Evolutionary conservation across 2,113 vertebrate species (phyloP), one percentile per base, ranked within the genome.

Genomic region (Heptranchias perlo): DNA sequence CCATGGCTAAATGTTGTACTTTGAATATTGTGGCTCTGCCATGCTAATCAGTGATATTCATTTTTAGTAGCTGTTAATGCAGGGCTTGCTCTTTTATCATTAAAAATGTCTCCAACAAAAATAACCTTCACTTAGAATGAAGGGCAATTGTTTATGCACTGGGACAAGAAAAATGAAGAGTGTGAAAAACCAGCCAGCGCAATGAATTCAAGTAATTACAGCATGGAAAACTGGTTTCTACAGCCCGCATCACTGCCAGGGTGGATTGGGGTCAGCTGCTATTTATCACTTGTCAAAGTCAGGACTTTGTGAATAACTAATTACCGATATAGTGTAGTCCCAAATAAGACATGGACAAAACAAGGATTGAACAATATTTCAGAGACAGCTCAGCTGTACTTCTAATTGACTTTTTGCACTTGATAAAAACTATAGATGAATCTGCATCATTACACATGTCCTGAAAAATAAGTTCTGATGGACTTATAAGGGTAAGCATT

Each of bases 171-270:
- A 69, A 95, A 93, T 69, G 64, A 95, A 95, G 25, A 95, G 65
- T 18, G 94, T 95, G 94, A 95, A 69, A 73, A 94, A 47, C 92
- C 18, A 52, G 44, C 25, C 44, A 52, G 18, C 52, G 93, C 8
- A 95, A 3, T 69, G 93, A 94, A 64, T 64, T 94, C 91, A 94
- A 64, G 18, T 64, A 94, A 94, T 94, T 73, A 76, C 76, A 16
- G 62, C 64, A 96, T 84, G 87, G 84, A 89, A 96, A 96, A 96
- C 96, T 97, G 96, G 96, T 96, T 61, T 96, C 87, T 96, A 91
- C 84, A 58, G 69, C 31, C 13, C 58, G 95, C 73, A 96, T 58
- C 44, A 28, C 23, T 65, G 49, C 73, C 28, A 95, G 96, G 96
- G 94, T n/a, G 44, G 69, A 65, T 52, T 49, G 96, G 28, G 65